A percentile compares a stretch with the other conserved stretches of the same genome.
These are phyloP conservation scores for Dasyurus viverrinus DNA, from an alignment of 2,113 vertebrate genomes.

Conservation along the genomic window DNA sequence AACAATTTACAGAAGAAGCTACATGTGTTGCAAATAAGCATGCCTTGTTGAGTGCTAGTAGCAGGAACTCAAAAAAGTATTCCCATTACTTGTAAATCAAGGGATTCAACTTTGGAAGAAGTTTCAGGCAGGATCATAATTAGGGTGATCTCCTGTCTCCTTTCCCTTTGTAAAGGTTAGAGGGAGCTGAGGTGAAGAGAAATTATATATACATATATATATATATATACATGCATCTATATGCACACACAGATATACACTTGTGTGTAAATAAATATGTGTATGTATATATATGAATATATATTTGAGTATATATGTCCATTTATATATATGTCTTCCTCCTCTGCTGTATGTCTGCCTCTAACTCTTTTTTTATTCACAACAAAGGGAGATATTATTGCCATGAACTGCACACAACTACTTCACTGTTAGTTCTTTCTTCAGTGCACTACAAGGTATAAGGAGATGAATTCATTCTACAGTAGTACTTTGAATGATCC, in stretches of 20 bases:
- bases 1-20: background rate
- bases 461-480: constrained; percentile 33
- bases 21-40: background rate
- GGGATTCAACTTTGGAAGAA: background rate
- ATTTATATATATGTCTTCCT: background rate
- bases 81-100: background rate
- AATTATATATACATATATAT: background rate
- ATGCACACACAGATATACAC: too few species aligned
- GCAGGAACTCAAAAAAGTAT: background rate
- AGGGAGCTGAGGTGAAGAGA: background rate
- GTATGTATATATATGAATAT: too few species aligned
- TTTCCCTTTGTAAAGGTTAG: background rate
- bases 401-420: constrained; percentile 41
- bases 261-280: too few species aligned
- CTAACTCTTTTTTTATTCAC: constrained; percentile 24
- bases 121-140: background rate
- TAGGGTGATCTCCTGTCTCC: background rate
- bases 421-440: constrained; percentile 64
- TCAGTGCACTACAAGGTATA: constrained; percentile 45
- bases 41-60: too few species aligned
- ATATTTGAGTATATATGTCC: too few species aligned
- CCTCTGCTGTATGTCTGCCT: background rate
- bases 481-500: constrained; percentile 13
- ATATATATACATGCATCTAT: too few species aligned
- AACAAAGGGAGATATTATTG: constrained; percentile 61